Percentiles rank a stretch among this genome's conserved stretches.
Evolutionary conservation across 2,113 vertebrate genomes (phyloP).

Genomic region (Cepphus grylle): DNA sequence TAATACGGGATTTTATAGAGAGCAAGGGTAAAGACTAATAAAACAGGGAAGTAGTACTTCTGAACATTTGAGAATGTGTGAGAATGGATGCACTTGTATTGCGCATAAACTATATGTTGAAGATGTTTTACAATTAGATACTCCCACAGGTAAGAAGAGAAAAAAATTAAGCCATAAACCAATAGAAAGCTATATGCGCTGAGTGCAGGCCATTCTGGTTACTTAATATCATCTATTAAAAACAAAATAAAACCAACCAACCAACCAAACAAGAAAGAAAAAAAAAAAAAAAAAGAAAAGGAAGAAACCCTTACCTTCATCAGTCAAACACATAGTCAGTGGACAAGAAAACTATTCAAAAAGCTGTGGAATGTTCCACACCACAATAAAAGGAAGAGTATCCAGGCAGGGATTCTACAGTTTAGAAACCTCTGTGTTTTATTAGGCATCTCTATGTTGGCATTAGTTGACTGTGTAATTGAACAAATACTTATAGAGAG

Average conservation of each 20-base stretch:
- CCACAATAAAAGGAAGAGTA: not conserved
- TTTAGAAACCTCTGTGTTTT: not conserved
- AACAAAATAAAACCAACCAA: no score
- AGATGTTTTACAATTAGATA: not conserved
- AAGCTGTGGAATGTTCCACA: not conserved
- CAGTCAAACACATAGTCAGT: not conserved
- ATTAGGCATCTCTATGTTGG: not conserved
- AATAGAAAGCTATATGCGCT: not conserved
- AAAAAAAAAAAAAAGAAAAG: fast-evolving
- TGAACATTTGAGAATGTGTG: not conserved
- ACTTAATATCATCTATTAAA: not conserved
- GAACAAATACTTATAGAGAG: not conserved
- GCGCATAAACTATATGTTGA: not conserved
- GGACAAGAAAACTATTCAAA: not conserved
- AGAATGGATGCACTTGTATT: not conserved
- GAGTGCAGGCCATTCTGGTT: not conserved
- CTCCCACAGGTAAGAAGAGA: not conserved
- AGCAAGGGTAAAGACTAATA: not conserved
- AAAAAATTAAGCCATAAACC: not conserved
- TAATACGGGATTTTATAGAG: not conserved
- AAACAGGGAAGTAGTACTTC: not conserved
- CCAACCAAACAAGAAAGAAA: not conserved
- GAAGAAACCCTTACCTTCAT: not conserved
- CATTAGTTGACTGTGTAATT: not conserved
- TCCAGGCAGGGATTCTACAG: not conserved